Evolutionary conservation across 2,113 vertebrate genomes (phyloP).

Genomic region (pig (Sus scrofa)): DNA sequence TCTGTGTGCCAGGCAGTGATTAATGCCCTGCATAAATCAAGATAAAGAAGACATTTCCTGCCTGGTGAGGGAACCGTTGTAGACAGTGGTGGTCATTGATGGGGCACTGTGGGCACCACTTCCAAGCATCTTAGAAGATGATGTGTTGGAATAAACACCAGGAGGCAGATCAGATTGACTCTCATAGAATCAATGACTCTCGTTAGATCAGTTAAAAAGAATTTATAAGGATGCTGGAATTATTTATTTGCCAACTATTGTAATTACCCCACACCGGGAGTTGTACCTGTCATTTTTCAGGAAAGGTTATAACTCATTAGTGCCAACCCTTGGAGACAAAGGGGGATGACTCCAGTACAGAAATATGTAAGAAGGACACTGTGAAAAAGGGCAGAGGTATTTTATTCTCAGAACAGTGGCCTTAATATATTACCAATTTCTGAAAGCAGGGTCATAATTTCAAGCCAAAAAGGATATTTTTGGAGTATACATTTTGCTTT

Average conservation of each 20-base stretch:
- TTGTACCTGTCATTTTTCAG: not conserved
- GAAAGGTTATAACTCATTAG: not conserved
- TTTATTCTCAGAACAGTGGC: not conserved
- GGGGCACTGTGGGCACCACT: not conserved
- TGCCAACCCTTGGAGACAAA: not conserved
- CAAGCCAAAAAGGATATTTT: not conserved
- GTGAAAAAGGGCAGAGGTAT: not conserved
- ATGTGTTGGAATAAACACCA: not conserved
- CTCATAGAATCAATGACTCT: not conserved
- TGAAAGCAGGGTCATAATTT: not conserved
- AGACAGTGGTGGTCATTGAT: accelerated
- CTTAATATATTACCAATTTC: not conserved
- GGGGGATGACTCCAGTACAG: not conserved
- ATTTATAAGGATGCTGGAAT: not conserved
- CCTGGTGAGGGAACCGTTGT: not conserved
- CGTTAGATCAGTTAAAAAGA: not conserved
- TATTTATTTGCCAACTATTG: not conserved
- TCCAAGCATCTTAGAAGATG: not conserved
- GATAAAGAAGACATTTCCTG: not conserved
- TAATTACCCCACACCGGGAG: not conserved
- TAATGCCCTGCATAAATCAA: not conserved
- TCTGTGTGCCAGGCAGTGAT: too few relatives aligned
- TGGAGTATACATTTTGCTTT: not conserved
- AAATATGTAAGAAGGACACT: not conserved
- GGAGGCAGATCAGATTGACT: not conserved